phyloP scores from a whole-genome alignment of 2,888 invertebrate species.

The Oligia fasciuncula region DNA sequence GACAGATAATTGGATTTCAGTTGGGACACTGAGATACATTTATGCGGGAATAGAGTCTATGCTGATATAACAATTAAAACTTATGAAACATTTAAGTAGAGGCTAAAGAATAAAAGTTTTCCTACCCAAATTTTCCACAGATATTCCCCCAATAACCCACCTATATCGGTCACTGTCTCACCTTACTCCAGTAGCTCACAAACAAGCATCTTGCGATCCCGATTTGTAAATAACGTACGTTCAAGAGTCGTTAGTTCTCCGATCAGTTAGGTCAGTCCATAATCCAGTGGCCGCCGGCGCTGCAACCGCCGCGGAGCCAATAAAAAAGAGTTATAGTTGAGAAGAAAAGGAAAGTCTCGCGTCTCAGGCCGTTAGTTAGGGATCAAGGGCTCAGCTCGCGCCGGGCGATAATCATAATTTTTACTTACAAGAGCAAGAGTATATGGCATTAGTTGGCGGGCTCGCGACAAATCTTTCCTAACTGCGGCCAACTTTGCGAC shows the following conservation, averaged over 20 bases:
- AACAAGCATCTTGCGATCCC: constrained; percentile 62
- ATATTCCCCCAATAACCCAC: constrained; percentile 12
- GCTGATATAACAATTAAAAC: neutral
- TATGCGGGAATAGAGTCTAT: neutral
- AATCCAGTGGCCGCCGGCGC: constrained; percentile 85
- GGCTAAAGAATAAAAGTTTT: neutral
- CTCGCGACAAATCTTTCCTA: constrained; percentile 89
- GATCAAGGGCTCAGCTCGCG: constrained; percentile 88
- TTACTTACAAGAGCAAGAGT: constrained; percentile 89
- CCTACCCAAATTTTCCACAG: neutral
- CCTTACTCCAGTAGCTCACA: constrained; percentile 54
- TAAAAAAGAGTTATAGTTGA: constrained; percentile 90
- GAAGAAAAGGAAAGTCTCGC: constrained; percentile 89
- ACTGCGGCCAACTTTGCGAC: constrained; percentile 89
- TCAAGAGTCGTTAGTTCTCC: constrained; percentile 77
- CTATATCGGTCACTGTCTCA: constrained; percentile 45
- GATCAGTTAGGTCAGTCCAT: constrained; percentile 82
- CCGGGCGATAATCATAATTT: constrained; percentile 90
- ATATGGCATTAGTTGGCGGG: constrained; percentile 84
- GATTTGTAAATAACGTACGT: constrained; percentile 78
- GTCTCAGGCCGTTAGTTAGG: constrained; percentile 87
- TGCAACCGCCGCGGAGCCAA: constrained; percentile 83
- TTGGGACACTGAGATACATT: neutral
- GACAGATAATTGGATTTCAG: constrained; percentile 18
- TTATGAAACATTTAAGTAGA: neutral